phyloP scores from a whole-genome alignment of 1,140 invertebrate genomes.

The Ptiloglossa arizonensis region DNA sequence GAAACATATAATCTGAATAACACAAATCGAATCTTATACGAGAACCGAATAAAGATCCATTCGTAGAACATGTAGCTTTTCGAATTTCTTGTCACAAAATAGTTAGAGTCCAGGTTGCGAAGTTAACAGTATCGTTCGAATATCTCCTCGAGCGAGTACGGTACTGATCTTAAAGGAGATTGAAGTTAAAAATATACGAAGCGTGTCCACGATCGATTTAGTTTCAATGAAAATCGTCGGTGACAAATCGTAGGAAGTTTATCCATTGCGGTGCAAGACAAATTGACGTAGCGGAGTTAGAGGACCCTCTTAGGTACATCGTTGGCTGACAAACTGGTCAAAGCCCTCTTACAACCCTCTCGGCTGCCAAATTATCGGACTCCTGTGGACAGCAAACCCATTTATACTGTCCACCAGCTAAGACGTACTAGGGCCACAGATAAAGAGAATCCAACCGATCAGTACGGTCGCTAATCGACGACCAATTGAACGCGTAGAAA shows the following conservation, averaged over 20 bases:
- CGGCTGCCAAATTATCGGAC: constrained; percentile 78
- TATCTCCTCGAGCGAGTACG: background rate
- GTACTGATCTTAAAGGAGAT: background rate
- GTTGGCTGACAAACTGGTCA: constrained; percentile 78
- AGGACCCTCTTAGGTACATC: constrained; percentile 72
- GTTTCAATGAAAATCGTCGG: constrained; percentile 30
- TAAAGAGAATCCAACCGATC: constrained; percentile 35
- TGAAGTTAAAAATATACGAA: background rate
- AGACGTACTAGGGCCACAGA: constrained; percentile 30
- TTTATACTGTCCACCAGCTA: constrained; percentile 70
- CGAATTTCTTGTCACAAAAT: too few species aligned
- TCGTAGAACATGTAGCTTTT: too few species aligned
- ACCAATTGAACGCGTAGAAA: too few species aligned
- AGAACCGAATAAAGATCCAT: background rate
- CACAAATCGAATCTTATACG: too few species aligned
- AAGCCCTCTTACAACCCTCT: constrained; percentile 73
- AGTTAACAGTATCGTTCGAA: background rate
- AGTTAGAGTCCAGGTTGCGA: too few species aligned
- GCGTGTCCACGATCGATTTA: constrained; percentile 36
- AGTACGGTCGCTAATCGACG: background rate
- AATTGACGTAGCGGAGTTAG: constrained; percentile 70
- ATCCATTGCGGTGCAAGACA: constrained; percentile 77
- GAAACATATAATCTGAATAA: too few species aligned
- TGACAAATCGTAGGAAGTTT: constrained; percentile 73
- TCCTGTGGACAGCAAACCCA: constrained; percentile 76